These are phyloP conservation scores for Troides oblongomaculatus DNA, from an alignment of 2,888 invertebrate genomes.

Conservation along the genomic window DNA sequence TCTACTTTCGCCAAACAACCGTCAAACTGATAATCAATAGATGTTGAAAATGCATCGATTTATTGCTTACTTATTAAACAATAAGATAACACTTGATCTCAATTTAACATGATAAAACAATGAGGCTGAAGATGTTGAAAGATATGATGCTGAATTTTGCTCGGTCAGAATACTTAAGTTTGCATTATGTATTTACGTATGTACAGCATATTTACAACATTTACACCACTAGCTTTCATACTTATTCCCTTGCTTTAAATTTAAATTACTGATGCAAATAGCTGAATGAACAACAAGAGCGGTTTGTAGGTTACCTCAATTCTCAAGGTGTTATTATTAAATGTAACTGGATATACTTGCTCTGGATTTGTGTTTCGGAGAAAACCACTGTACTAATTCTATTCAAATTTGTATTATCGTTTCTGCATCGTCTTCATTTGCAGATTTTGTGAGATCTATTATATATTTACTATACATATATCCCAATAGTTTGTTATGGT, in stretches of 20 bases:
- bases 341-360: conserved; percentile 53
- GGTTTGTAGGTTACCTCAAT: conserved; percentile 59
- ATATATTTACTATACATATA: background rate
- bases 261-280: conserved; percentile 2
- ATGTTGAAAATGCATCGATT: conserved; percentile 33
- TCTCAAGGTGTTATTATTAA: conserved; percentile 47
- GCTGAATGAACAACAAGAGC: conserved; percentile 20
- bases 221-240: background rate
- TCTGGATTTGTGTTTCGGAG: conserved; percentile 46
- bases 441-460: background rate
- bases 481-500: background rate
- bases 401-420: conserved; percentile 11
- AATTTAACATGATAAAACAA: background rate
- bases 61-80: background rate
- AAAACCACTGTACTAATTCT: conserved; percentile 38
- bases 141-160: background rate
- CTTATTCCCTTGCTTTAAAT: background rate
- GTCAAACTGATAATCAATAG: conserved; percentile 53
- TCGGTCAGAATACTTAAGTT: background rate
- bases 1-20: conserved; percentile 58
- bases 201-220: background rate
- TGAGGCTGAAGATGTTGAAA: background rate
- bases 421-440: background rate
- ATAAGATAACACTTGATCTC: background rate
- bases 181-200: background rate